Conservation (phyloP, 1,140 invertebrate genomes). For the Ctenoplectra terminalis region DNA sequence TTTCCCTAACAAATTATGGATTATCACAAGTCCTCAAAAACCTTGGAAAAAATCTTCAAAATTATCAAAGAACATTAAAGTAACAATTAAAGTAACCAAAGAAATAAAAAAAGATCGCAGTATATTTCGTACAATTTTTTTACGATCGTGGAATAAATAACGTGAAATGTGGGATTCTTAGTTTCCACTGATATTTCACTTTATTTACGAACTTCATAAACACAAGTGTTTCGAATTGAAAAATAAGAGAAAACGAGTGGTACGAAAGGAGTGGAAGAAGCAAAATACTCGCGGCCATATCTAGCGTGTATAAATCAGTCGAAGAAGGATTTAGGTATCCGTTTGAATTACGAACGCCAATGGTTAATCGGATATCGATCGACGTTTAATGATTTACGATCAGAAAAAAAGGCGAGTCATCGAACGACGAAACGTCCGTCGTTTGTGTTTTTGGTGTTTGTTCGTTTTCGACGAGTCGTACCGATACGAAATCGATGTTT, state of each 20-base stretch:
- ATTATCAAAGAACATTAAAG: no score
- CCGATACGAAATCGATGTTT: slow-evolving; percentile 1
- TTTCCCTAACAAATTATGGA: no score
- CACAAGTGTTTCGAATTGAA: not conserved
- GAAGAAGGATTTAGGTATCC: slow-evolving; percentile 25
- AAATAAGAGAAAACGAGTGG: not conserved
- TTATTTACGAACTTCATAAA: not conserved
- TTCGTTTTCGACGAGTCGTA: not conserved
- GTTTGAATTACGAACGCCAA: slow-evolving; percentile 31
- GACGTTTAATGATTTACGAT: slow-evolving; percentile 42
- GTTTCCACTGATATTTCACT: not conserved
- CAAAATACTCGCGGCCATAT: slow-evolving; percentile 13
- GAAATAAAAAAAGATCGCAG: no score
- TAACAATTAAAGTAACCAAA: no score
- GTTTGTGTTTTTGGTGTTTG: not conserved
- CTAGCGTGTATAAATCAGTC: slow-evolving; percentile 34
- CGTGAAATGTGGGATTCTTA: not conserved
- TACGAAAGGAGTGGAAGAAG: not conserved
- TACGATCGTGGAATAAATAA: no score
- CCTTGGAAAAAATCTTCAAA: no score
- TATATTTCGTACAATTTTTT: no score
- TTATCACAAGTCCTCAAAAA: no score
- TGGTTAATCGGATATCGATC: slow-evolving; percentile 41
- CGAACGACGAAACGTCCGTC: not conserved
- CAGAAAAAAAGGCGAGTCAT: slow-evolving; percentile 12